Conservation (phyloP, 2,888 invertebrate genomes). For the Syrista parreyssii region DNA sequence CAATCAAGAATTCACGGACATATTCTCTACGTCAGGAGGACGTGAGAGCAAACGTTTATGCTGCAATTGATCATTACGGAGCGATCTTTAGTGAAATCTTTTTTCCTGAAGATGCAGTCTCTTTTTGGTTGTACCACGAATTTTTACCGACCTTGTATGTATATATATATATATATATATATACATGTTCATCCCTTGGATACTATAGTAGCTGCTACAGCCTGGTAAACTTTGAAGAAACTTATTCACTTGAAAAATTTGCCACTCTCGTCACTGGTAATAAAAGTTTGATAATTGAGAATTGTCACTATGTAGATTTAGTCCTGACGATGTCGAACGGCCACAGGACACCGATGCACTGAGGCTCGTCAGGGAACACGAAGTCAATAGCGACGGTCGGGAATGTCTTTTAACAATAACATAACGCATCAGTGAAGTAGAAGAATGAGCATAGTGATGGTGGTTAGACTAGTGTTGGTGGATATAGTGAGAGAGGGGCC, state of each 20-base stretch:
- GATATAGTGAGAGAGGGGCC: constrained; percentile 20
- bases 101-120: no score
- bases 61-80: neutral
- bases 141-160: neutral
- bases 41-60: neutral
- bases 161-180: neutral
- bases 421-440: constrained; percentile 30
- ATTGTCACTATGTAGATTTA: neutral
- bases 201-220: neutral
- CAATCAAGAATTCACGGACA: no score
- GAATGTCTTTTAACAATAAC: constrained; percentile 30
- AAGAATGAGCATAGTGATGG: constrained; percentile 7
- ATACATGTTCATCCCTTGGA: neutral
- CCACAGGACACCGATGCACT: constrained; percentile 51
- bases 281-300: neutral
- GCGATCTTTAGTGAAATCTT: no score
- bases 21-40: no score
- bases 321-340: constrained; percentile 31
- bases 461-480: constrained; percentile 26
- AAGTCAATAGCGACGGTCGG: constrained; percentile 22
- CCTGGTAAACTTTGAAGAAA: neutral
- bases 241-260: neutral
- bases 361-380: constrained; percentile 21
- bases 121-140: neutral
- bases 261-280: neutral